A percentile compares a stretch with the other conserved stretches of the same genome.
Evolutionary conservation across 2,797 vertebrate genomes (phyloP).

Genomic region (Miichthys miiuy): DNA sequence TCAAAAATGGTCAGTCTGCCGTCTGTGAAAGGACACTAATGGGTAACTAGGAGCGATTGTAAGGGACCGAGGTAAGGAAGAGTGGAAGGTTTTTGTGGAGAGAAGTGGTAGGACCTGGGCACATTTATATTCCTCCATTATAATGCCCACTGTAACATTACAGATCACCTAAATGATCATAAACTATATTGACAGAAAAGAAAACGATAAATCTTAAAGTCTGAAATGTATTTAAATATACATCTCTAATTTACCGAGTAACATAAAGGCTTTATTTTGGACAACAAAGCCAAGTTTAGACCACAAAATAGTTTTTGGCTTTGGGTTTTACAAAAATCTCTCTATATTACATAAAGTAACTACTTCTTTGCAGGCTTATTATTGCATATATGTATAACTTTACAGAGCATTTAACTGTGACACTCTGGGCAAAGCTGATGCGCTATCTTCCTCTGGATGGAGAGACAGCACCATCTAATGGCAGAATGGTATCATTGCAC

Average conservation of each 20-base stretch:
- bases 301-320: conserved; percentile 20
- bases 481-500: conserved; percentile 61
- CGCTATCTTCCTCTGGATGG: conserved; percentile 46
- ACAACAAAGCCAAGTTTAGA: conserved; percentile 39
- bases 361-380: conserved; percentile 27
- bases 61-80: conserved; percentile 22
- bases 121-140: conserved; percentile 4
- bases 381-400: conserved; percentile 28
- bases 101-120: conserved; percentile 20
- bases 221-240: conserved; percentile 35
- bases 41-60: conserved; percentile 30
- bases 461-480: conserved; percentile 65
- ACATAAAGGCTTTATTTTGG: conserved; percentile 38
- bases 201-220: conserved; percentile 1
- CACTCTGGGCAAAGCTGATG: conserved; percentile 19
- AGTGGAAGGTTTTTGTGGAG: conserved; percentile 29
- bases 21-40: conserved; percentile 38
- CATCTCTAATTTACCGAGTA: conserved; percentile 18
- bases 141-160: conserved; percentile 21
- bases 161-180: conserved; percentile 3
- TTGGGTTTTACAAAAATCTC: conserved; percentile 29
- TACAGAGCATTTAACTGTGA: conserved; percentile 29
- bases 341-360: conserved; percentile 39
- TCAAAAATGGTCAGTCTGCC: conserved; percentile 65
- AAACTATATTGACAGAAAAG: background rate